Conservation (phyloP, 2,797 vertebrate species). For the Lerista edwardsae region DNA sequence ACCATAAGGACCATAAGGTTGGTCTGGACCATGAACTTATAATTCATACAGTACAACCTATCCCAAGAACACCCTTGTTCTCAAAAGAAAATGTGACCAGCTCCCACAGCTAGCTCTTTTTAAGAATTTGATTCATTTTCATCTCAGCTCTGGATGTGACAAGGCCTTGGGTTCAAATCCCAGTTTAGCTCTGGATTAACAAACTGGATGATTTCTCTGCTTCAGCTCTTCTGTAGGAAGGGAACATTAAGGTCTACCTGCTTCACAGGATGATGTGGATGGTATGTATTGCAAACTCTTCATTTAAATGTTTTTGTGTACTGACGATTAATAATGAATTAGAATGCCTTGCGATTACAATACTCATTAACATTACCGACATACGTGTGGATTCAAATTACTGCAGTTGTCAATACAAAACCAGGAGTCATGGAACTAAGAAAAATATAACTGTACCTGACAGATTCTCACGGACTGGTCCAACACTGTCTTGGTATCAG, state of each 20-base stretch:
- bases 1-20: too few relatives aligned
- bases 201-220: not conserved
- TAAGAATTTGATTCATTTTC: not conserved
- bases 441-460: constrained; percentile 82
- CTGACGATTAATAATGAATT: not conserved
- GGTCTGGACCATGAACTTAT: not conserved
- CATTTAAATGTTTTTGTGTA: not conserved
- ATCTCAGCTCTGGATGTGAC: not conserved
- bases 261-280: not conserved
- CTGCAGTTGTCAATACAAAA: not conserved
- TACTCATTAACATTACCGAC: not conserved
- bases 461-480: constrained; percentile 95
- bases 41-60: not conserved
- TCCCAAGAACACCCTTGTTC: too few relatives aligned
- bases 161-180: not conserved
- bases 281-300: not conserved
- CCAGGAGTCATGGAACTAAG: not conserved
- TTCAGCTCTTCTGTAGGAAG: not conserved
- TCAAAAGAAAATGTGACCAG: not conserved
- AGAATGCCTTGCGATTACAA: not conserved
- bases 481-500: constrained; percentile 95
- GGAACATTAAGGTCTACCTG: not conserved
- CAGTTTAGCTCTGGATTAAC: not conserved
- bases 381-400: constrained; percentile 29
- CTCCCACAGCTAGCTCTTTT: not conserved